Evolutionary conservation across 2,888 invertebrate genomes (phyloP).

Genomic region (Stegana nigrithorax): DNA sequence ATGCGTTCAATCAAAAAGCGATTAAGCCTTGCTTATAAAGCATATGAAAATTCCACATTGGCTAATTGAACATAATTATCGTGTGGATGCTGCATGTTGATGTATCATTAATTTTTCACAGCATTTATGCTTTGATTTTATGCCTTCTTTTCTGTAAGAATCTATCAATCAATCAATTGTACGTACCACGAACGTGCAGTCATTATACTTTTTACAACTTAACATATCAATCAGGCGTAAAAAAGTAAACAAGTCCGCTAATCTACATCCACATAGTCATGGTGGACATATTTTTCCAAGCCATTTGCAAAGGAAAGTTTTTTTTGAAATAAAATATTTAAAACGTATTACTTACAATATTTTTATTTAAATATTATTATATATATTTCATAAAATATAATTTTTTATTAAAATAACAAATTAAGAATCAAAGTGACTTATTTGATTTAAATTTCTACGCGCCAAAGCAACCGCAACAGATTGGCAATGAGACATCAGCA

Average conservation of each 20-base stretch:
- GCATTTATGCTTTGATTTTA: neutral
- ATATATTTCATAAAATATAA: neutral
- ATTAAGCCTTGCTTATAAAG: neutral
- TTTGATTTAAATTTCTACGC: neutral
- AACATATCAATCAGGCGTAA: constrained; percentile 7
- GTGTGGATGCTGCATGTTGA: neutral
- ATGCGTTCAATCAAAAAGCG: neutral
- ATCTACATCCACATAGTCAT: neutral
- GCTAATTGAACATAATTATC: neutral
- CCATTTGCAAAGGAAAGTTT: no score
- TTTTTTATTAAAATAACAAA: neutral
- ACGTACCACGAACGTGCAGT: neutral
- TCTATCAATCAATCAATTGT: neutral
- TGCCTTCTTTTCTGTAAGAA: neutral
- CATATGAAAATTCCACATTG: neutral
- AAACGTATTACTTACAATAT: neutral
- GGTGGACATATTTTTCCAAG: neutral
- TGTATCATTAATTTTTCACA: neutral
- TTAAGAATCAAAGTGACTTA: neutral
- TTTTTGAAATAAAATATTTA: neutral
- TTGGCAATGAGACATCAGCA: no score
- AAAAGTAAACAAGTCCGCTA: neutral
- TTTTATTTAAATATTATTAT: neutral
- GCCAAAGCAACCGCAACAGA: no score
- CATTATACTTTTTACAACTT: neutral